phyloP scores from a whole-genome alignment of 1,140 invertebrate genomes.

The Nephotettix cincticeps region DNA sequence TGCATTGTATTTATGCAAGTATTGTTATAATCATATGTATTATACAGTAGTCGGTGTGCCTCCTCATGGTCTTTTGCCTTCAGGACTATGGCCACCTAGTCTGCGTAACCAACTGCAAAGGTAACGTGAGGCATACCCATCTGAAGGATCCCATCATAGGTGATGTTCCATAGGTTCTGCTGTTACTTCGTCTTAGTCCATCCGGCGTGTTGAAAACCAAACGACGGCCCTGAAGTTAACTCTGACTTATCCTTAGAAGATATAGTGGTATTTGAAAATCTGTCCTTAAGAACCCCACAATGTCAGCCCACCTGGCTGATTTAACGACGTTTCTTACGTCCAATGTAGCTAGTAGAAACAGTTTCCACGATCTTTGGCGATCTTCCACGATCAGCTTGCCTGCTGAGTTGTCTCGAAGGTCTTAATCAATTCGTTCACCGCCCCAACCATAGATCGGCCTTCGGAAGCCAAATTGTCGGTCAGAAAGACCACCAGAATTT shows the following conservation, averaged over 20 bases:
- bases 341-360: too few relatives aligned
- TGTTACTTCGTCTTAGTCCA: neutral
- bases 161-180: neutral
- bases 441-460: neutral
- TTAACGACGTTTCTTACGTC: neutral
- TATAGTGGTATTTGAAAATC: too few relatives aligned
- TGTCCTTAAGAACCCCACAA: too few relatives aligned
- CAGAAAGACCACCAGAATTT: neutral
- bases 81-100: neutral
- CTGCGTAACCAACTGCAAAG: neutral
- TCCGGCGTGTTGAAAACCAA: neutral
- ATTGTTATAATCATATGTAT: too few relatives aligned
- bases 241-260: too few relatives aligned
- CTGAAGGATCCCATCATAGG: neutral
- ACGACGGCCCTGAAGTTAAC: too few relatives aligned
- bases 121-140: neutral
- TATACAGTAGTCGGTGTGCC: neutral
- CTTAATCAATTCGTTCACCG: too few relatives aligned
- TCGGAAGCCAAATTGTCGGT: neutral
- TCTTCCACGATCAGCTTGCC: too few relatives aligned
- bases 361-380: too few relatives aligned
- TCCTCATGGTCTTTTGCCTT: neutral
- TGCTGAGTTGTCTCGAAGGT: too few relatives aligned
- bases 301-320: neutral
- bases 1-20: too few relatives aligned